Percentiles rank a stretch among this genome's conserved stretches.
Evolutionary conservation across 2,888 invertebrate genomes (phyloP).

Genomic region (Melanophora roralis): DNA sequence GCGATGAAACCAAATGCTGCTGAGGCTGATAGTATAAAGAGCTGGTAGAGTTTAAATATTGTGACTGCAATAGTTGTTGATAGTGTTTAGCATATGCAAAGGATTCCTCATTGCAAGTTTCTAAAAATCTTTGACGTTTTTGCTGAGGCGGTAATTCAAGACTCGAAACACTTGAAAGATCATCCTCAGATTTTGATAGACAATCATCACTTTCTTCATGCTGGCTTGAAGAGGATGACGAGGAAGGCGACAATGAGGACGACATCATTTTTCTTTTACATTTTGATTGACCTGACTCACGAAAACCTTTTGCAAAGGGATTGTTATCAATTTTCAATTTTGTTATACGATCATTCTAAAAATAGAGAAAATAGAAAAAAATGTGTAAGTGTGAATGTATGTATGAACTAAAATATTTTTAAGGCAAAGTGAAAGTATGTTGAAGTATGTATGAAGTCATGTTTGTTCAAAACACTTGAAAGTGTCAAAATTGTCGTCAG

Average conservation of each 20-base stretch:
- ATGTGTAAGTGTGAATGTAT: conserved; percentile 15
- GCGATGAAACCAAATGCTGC: conserved; percentile 63
- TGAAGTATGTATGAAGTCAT: conserved; percentile 15
- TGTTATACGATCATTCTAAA: conserved; percentile 90
- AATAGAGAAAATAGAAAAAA: conserved; percentile 29
- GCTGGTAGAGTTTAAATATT: conserved; percentile 61
- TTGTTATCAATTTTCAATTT: conserved; percentile 94
- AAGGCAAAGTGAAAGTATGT: background rate
- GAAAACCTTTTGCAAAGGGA: conserved; percentile 95
- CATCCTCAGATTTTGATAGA: conserved; percentile 66
- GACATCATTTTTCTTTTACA: conserved; percentile 82
- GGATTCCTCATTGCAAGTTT: conserved; percentile 71
- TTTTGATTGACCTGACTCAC: conserved; percentile 88
- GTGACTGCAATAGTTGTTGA: conserved; percentile 53
- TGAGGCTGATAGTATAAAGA: conserved; percentile 61
- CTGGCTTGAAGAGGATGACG: conserved; percentile 22
- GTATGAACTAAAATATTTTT: too few relatives aligned
- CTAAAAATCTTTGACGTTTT: conserved; percentile 71
- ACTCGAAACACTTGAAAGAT: conserved; percentile 71
- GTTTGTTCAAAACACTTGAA: conserved; percentile 49
- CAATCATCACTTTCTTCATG: conserved; percentile 58
- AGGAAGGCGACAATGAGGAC: conserved; percentile 33
- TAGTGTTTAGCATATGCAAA: conserved; percentile 42
- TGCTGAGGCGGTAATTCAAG: conserved; percentile 66
- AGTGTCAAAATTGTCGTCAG: conserved; percentile 59